Evolutionary conservation across 2,113 vertebrate genomes (phyloP).

Genomic region (Charadrius vociferus): DNA sequence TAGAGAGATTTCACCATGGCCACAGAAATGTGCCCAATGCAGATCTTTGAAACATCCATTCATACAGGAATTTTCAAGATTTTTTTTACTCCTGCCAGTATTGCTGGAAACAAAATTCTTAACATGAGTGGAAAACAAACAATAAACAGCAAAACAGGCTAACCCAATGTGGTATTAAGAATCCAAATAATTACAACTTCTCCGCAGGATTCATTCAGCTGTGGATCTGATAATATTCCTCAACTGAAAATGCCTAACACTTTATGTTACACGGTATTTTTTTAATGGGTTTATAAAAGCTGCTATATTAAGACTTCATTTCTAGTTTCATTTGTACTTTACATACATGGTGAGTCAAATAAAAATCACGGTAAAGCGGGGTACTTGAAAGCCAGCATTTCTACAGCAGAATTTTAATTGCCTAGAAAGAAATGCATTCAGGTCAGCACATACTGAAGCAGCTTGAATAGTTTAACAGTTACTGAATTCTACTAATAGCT

Average conservation of each 20-base stretch:
- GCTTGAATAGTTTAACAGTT: neutral
- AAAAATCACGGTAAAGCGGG: neutral
- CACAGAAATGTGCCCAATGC: neutral
- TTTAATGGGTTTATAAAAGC: neutral
- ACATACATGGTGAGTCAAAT: neutral
- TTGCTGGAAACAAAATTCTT: neutral
- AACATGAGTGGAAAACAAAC: neutral
- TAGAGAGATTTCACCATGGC: neutral
- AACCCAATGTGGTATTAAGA: neutral
- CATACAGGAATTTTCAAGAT: neutral
- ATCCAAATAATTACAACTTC: neutral
- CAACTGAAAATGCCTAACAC: neutral
- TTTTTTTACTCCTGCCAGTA: neutral
- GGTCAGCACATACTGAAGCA: neutral
- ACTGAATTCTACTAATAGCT: neutral
- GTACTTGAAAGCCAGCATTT: neutral
- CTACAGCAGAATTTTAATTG: constrained; percentile 16
- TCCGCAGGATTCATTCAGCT: neutral
- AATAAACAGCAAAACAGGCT: neutral
- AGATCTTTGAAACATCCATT: neutral
- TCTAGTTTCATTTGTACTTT: neutral
- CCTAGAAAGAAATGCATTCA: neutral
- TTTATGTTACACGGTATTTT: neutral
- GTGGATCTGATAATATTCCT: neutral
- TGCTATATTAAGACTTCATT: neutral